Evolutionary conservation across 2,888 invertebrate species (phyloP).

Genomic region (Hymenopus coronatus): DNA sequence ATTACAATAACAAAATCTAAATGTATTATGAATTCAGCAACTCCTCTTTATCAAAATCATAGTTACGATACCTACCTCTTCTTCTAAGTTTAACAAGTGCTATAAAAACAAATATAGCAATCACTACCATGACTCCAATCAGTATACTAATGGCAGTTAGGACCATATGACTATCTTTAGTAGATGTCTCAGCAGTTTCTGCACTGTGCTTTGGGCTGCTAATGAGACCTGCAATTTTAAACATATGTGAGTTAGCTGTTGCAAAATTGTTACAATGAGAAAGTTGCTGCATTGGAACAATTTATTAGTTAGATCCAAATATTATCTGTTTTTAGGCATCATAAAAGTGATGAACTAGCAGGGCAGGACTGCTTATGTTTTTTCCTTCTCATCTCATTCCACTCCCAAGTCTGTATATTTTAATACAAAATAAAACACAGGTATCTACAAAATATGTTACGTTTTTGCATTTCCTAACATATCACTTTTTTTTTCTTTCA

Average conservation of each 20-base stretch:
- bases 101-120: conserved; percentile 42
- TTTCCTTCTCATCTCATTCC: no score
- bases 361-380: no score
- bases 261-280: neutral
- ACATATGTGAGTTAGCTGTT: neutral
- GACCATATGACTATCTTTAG: neutral
- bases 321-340: no score
- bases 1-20: neutral
- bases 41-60: neutral
- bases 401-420: no score
- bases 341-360: no score
- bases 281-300: no score
- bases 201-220: neutral
- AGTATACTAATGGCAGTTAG: conserved; percentile 20
- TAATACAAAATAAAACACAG: no score
- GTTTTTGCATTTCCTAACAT: no score
- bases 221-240: neutral
- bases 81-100: conserved; percentile 42
- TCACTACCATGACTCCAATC: conserved; percentile 25
- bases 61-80: conserved; percentile 17
- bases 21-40: conserved; percentile 14
- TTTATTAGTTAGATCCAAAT: no score
- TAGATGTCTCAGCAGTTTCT: neutral
- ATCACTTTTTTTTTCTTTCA: no score
- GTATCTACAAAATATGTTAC: no score